Conservation (phyloP, 2,113 vertebrate genomes). For the Urocitellus parryii region DNA sequence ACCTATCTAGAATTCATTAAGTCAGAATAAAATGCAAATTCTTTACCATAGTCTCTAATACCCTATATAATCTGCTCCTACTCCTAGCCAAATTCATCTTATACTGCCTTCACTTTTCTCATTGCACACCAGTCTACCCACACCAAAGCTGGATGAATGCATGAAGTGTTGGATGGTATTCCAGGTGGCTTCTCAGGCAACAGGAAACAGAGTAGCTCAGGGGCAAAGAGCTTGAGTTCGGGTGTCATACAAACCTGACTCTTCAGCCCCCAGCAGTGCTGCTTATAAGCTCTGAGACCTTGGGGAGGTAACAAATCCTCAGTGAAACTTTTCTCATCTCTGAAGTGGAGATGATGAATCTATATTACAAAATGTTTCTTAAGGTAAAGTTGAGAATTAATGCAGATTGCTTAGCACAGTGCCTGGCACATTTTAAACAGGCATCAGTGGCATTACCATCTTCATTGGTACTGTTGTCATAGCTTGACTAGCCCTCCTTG, state of each 20-base stretch:
- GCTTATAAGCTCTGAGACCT: background rate
- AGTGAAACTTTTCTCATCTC: background rate
- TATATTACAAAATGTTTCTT: background rate
- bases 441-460: background rate
- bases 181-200: background rate
- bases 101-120: background rate
- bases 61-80: background rate
- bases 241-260: background rate
- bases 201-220: background rate
- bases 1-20: background rate
- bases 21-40: background rate
- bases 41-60: background rate
- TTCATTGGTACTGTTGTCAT: background rate
- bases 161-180: background rate
- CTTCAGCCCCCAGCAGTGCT: background rate
- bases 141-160: background rate
- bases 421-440: background rate
- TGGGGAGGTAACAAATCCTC: background rate
- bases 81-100: background rate
- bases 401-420: background rate
- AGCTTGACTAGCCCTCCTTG: background rate
- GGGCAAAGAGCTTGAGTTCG: background rate
- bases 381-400: background rate
- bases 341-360: background rate
- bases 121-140: background rate